A percentile compares a stretch with the other conserved stretches of the same genome.
Evolutionary conservation across 2,113 vertebrate species (phyloP).

Genomic region (Etheostoma spectabile): DNA sequence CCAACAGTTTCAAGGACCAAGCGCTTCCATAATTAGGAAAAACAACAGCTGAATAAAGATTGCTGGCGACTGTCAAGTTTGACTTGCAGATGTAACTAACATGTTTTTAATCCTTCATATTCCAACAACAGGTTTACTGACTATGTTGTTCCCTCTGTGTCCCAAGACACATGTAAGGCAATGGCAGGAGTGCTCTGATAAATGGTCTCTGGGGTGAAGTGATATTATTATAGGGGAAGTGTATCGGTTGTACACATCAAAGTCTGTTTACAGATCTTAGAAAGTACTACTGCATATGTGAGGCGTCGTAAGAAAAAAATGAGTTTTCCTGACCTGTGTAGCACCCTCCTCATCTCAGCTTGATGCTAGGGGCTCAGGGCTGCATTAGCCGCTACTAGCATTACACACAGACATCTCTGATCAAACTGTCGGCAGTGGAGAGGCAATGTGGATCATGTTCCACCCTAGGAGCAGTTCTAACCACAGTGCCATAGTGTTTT

Average conservation of each 20-base stretch:
- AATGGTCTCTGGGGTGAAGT: neutral
- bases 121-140: neutral
- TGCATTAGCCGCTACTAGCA: too few species aligned
- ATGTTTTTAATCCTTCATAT: neutral
- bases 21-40: neutral
- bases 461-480: neutral
- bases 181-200: neutral
- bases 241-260: neutral
- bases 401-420: too few species aligned
- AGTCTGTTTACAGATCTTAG: neutral
- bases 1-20: too few species aligned
- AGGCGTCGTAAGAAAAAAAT: neutral
- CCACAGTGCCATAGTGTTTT: neutral
- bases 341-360: too few species aligned
- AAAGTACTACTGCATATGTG: neutral
- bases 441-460: neutral
- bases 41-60: neutral
- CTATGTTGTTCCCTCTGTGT: neutral
- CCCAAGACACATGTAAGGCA: neutral
- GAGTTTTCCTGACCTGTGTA: too few species aligned
- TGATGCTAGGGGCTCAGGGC: too few species aligned
- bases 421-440: too few species aligned
- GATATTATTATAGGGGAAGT: neutral
- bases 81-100: neutral
- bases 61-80: neutral